phyloP scores from a whole-genome alignment of 2,113 vertebrate species.

The Cygnus buccinator region DNA sequence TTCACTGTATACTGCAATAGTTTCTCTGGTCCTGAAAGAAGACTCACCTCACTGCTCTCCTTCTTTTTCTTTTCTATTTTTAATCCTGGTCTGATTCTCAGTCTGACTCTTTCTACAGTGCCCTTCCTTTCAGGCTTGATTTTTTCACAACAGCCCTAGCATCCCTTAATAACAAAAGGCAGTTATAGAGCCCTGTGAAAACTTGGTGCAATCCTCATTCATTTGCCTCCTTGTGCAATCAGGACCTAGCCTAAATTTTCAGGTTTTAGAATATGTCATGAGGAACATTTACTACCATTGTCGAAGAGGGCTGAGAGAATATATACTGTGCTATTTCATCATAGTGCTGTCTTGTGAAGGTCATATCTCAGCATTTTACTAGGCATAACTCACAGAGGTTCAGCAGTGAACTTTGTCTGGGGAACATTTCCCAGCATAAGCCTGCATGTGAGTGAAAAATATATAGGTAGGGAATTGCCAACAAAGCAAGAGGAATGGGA shows the following conservation, averaged over 20 bases:
- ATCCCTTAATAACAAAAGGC: background rate
- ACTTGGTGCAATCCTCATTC: background rate
- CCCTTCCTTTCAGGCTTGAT: rapidly evolving
- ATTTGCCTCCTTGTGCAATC: background rate
- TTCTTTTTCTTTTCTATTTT: background rate
- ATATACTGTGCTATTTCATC: background rate
- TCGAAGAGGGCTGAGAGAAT: background rate
- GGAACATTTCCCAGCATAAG: background rate
- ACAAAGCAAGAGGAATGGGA: background rate
- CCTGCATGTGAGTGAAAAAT: background rate
- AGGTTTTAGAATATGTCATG: background rate
- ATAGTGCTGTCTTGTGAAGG: background rate
- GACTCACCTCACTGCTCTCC: background rate
- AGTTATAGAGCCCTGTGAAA: background rate
- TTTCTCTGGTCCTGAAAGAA: background rate
- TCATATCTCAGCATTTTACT: background rate
- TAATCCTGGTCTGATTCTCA: background rate
- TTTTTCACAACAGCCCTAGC: background rate
- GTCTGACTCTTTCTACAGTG: background rate
- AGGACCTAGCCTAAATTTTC: background rate
- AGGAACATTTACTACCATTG: background rate
- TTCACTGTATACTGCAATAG: too few relatives aligned
- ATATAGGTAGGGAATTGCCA: background rate
- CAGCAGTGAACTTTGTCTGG: background rate
- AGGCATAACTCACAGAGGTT: background rate